Evolutionary conservation across 2,797 vertebrate species (phyloP).

Genomic region (Phataginus tetradactyla): DNA sequence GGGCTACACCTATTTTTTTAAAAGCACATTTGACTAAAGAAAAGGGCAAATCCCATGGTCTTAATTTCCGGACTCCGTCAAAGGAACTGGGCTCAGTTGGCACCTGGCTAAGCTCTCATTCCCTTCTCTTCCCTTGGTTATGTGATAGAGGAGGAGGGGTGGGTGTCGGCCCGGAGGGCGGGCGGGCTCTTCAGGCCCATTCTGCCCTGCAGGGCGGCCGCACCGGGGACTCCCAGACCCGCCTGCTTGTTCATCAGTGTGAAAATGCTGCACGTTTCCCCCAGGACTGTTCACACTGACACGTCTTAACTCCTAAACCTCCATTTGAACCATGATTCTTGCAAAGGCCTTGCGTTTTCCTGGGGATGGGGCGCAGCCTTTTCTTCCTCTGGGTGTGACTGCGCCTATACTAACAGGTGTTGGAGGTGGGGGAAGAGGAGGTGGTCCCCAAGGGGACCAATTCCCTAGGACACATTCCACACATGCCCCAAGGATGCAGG

Average conservation of each 20-base stretch:
- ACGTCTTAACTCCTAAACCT: background rate
- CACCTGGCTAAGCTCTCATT: background rate
- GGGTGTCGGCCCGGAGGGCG: background rate
- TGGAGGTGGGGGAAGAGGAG: background rate
- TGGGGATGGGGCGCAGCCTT: background rate
- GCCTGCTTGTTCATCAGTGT: accelerated
- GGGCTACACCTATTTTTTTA: background rate
- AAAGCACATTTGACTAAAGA: background rate
- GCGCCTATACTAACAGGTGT: background rate
- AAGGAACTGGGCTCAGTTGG: background rate
- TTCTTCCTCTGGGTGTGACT: accelerated
- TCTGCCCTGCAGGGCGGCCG: background rate
- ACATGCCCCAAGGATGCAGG: accelerated
- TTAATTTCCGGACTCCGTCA: background rate
- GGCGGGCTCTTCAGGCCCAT: background rate
- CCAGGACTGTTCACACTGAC: accelerated
- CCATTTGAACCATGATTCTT: accelerated
- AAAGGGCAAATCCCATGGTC: background rate
- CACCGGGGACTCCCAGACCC: accelerated
- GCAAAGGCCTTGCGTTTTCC: background rate
- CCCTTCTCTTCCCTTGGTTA: background rate
- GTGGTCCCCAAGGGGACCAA: background rate
- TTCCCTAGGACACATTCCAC: background rate
- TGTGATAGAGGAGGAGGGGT: background rate
- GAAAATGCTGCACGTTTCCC: accelerated